Evolutionary conservation across 1,140 invertebrate species (phyloP), one percentile per base, ranked within the genome.

Genomic region (Drosophila funebris): DNA sequence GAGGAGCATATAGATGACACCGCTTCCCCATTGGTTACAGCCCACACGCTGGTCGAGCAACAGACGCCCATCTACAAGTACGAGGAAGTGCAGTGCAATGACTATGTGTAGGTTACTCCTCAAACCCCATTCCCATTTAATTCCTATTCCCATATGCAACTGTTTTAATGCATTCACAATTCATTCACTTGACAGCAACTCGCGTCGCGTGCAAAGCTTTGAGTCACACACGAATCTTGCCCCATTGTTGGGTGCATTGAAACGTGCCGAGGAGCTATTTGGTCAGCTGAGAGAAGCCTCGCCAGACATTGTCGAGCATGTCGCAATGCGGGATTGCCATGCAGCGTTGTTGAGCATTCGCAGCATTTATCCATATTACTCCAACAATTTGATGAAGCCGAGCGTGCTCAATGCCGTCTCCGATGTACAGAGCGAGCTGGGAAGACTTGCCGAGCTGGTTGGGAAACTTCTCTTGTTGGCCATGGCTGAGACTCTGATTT

Each of bases 11-110:
- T 94, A 43, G 93, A 94, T 22, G 95, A 95, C 87, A 95, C 94
- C 1, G 94, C 94, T 4, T 93, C 94, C 11, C 95, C 95, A 0
- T 90, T 96, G 41, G 92, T 94, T 3, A 93, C 94, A 0, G 93
- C 94, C 6, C 93, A 93, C 46, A 94, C 94, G 1, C 83, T 93
- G 1, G 93, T 94, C 39, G 93, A 93, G 41, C 94, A 94, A 24
- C 94, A 95, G 71, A 95, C 94, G 16, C 95, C 95, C 0, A 93
- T 96, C 0, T 96, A 96, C 74, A 93, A 93, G 22, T 94, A 94
- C 80, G 94, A 91, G 70, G 90, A 92, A 63, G 93, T 90, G 62
- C 94, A 92, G 58, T 87, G 83, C 63, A 90, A 85, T 24, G 87
- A 91, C 72, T 88, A 88, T 36, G 84, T 90, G 90, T 91, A 83